Percentiles rank a stretch among this genome's conserved stretches.
These are phyloP conservation scores for Aphelinus certus DNA, from an alignment of 1,140 invertebrate genomes.

Conservation along the genomic window DNA sequence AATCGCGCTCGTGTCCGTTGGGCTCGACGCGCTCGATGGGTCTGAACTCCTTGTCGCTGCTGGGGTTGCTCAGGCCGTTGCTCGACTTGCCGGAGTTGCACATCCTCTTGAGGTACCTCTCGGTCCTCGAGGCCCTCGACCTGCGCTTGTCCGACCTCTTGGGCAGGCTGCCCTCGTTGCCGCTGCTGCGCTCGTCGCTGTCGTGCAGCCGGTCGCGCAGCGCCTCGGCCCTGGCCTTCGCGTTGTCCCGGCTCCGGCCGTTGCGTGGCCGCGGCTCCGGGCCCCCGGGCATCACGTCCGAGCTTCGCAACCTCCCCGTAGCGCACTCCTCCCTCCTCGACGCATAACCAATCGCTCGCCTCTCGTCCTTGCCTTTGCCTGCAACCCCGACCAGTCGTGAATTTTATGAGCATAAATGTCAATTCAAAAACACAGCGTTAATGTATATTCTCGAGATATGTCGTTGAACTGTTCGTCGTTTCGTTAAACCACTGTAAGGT, in stretches of 20 bases:
- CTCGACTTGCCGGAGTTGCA: conserved; percentile 3
- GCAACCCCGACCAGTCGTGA: not conserved
- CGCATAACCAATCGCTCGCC: not conserved
- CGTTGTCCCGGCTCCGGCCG: conserved; percentile 64
- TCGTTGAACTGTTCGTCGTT: no score
- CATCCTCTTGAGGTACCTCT: conserved; percentile 74
- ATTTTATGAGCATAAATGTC: no score
- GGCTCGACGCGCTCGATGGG: conserved; percentile 5
- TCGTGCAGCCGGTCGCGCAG: conserved; percentile 69
- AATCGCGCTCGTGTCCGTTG: not conserved
- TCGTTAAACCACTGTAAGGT: no score
- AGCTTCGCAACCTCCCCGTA: conserved; percentile 47
- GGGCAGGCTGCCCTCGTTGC: conserved; percentile 43
- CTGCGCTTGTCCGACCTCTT: conserved; percentile 67
- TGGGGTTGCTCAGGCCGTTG: not conserved
- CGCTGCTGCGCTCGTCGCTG: conserved; percentile 78
- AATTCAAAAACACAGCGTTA: no score
- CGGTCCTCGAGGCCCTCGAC: conserved; percentile 77
- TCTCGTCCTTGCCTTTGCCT: not conserved
- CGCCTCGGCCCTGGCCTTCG: conserved; percentile 72
- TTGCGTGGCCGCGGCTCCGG: not conserved
- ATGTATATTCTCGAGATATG: no score
- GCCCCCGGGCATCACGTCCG: conserved; percentile 65
- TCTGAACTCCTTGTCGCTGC: not conserved
- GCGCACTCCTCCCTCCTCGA: conserved; percentile 5